Percentiles rank a stretch among this genome's conserved stretches.
These are phyloP conservation scores for Drosophila rubida DNA, from an alignment of 2,888 invertebrate genomes.

Conservation along the genomic window DNA sequence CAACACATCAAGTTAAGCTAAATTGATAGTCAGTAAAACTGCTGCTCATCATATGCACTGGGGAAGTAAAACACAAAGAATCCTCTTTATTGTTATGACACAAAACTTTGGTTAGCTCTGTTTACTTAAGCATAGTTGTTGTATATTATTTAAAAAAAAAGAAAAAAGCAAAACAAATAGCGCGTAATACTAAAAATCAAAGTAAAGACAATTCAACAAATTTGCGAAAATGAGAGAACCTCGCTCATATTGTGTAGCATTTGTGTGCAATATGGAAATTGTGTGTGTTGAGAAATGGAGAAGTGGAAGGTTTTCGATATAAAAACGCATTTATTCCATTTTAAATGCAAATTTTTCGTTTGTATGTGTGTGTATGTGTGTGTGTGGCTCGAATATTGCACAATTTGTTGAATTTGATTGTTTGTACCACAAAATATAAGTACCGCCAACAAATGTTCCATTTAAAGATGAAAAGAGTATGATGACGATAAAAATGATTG, in stretches of 20 bases:
- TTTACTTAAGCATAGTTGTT: slow-evolving; percentile 45
- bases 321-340: slow-evolving; percentile 80
- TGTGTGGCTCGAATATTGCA: slow-evolving; percentile 35
- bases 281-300: slow-evolving; percentile 6
- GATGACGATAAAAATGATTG: slow-evolving; percentile 52
- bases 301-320: slow-evolving; percentile 57
- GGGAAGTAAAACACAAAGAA: not conserved
- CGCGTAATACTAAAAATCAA: slow-evolving; percentile 31
- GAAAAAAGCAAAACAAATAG: slow-evolving; percentile 27
- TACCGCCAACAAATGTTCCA: slow-evolving; percentile 75
- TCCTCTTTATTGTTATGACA: slow-evolving; percentile 21
- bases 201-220: slow-evolving; percentile 53
- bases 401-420: slow-evolving; percentile 52
- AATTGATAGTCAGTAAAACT: not conserved
- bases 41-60: slow-evolving; percentile 8
- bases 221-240: slow-evolving; percentile 40
- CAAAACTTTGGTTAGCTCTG: slow-evolving; percentile 50
- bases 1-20: slow-evolving; percentile 3
- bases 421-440: slow-evolving; percentile 40
- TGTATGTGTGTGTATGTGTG: slow-evolving; percentile 5
- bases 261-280: slow-evolving; percentile 27
- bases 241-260: slow-evolving; percentile 18
- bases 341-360: slow-evolving; percentile 71
- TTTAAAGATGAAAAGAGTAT: slow-evolving; percentile 76
- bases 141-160: slow-evolving; percentile 22